phyloP scores from a whole-genome alignment of 92 coral and sea anemone species.

The Parazoanthus swiftii region DNA sequence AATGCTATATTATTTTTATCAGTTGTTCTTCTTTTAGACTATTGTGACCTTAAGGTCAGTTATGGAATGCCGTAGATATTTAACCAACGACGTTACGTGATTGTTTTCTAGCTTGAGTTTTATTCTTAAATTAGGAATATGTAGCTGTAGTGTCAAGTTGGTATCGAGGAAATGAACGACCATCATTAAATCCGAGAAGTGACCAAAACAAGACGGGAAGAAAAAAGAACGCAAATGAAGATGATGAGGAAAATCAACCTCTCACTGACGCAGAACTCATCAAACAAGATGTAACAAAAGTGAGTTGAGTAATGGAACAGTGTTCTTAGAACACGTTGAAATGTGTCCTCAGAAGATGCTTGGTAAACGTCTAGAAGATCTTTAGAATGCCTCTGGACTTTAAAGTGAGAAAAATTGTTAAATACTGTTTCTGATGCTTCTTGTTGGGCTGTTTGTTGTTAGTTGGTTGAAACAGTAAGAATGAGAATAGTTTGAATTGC shows the following conservation, averaged over 20 bases:
- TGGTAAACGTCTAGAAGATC: no score
- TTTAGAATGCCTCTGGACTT: no score
- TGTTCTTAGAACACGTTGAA: no score
- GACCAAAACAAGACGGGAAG: slow-evolving; percentile 47
- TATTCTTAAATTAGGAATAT: slow-evolving; percentile 45
- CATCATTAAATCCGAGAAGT: slow-evolving; percentile 61
- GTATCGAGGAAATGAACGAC: slow-evolving; percentile 83
- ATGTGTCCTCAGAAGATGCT: no score
- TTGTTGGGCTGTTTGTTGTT: no score
- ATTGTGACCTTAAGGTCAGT: background rate
- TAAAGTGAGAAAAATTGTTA: no score
- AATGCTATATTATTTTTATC: background rate
- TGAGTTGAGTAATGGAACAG: background rate
- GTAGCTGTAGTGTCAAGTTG: slow-evolving; percentile 65
- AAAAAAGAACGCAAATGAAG: slow-evolving; percentile 11
- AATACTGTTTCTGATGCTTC: no score
- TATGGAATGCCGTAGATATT: background rate
- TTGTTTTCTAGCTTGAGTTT: background rate
- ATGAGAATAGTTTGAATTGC: no score
- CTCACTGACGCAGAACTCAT: slow-evolving; percentile 83
- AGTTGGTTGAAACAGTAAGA: no score
- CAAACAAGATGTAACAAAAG: slow-evolving; percentile 84
- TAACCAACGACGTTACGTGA: background rate
- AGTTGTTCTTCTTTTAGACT: background rate
- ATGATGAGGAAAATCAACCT: slow-evolving; percentile 47